These are phyloP conservation scores for Forbesichthys agassizii DNA, from an alignment of 2,113 vertebrate genomes.

Conservation along the genomic window DNA sequence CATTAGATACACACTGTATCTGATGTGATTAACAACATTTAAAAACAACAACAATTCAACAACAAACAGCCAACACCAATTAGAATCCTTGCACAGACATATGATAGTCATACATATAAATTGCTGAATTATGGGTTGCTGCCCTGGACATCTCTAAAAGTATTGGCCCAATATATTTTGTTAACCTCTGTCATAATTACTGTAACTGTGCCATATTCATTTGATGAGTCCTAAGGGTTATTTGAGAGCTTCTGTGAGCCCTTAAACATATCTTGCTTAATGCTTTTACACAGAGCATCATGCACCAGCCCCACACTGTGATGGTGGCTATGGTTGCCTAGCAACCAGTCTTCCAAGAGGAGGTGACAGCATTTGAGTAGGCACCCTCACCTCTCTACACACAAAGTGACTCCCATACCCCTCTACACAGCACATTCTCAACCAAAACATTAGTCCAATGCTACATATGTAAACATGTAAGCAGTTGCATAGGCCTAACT, in stretches of 20 bases:
- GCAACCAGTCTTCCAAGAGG: conserved; percentile 64
- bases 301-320: conserved; percentile 58
- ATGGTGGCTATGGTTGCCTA: conserved; percentile 59
- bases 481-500: too few species aligned
- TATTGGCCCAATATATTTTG: neutral
- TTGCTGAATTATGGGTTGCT: conserved; percentile 35
- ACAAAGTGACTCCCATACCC: neutral
- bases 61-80: too few species aligned
- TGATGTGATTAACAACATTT: too few species aligned
- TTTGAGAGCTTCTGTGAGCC: conserved; percentile 26
- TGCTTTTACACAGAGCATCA: conserved; percentile 41
- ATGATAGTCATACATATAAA: too few species aligned
- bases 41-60: too few species aligned
- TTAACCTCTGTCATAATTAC: neutral
- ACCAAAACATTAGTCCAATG: neutral
- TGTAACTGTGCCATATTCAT: neutral
- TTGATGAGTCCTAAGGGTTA: conserved; percentile 32
- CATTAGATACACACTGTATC: too few species aligned
- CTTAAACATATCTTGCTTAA: conserved; percentile 12
- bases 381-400: conserved; percentile 58
- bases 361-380: conserved; percentile 72
- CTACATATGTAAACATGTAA: neutral
- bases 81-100: too few species aligned
- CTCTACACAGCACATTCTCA: neutral
- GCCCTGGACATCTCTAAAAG: conserved; percentile 37